Percentiles rank a stretch among this genome's conserved stretches.
phyloP scores from a whole-genome alignment of 1,140 invertebrate genomes.

The Palaemon carinicauda region DNA sequence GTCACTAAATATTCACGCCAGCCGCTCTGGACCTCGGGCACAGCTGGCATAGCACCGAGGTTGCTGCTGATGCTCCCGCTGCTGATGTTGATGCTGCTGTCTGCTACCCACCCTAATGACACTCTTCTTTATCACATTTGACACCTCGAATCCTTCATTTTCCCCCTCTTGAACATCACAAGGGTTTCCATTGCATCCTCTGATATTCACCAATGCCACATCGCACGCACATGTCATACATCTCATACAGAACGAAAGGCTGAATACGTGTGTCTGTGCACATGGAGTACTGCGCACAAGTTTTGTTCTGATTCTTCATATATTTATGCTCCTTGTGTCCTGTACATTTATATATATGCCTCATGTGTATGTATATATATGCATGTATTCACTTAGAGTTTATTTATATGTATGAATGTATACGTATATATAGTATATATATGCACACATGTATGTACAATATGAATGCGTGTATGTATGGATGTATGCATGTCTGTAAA shows the following conservation, averaged over 20 bases:
- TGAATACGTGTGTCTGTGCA: background rate
- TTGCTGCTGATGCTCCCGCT: constrained; percentile 19
- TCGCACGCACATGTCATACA: no score
- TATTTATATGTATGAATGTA: no score
- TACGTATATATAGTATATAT: background rate
- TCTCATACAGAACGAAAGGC: background rate
- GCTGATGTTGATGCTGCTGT: background rate
- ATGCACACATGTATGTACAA: background rate
- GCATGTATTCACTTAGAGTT: no score
- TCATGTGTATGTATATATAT: no score
- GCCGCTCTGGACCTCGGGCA: constrained; percentile 2
- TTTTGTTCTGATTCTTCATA: no score
- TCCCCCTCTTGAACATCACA: background rate
- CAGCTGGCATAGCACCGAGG: constrained; percentile 39
- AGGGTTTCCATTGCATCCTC: no score
- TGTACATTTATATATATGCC: background rate
- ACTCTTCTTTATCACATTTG: no score
- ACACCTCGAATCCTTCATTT: background rate
- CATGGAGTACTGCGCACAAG: background rate
- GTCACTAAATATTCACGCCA: constrained; percentile 17
- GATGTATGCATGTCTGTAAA: background rate
- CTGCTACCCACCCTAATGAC: background rate
- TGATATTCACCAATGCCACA: no score
- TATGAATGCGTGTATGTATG: background rate
- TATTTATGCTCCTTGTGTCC: background rate